Conservation (phyloP, 1,140 invertebrate species). For the Drosophila bocqueti region DNA sequence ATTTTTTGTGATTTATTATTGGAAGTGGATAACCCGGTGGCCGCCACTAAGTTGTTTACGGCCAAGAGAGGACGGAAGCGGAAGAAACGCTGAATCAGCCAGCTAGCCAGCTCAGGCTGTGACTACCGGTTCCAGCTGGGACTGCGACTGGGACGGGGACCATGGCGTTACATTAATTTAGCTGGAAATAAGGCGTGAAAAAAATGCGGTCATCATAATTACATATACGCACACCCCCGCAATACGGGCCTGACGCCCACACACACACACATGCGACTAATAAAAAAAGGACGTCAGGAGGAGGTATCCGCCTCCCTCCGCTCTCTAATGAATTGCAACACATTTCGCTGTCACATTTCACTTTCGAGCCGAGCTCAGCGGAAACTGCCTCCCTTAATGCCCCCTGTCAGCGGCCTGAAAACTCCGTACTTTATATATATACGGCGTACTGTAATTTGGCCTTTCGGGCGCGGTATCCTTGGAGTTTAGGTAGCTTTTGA, state of each 20-base stretch:
- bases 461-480: conserved; percentile 10
- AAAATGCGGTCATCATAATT: conserved; percentile 73
- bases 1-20: conserved; percentile 54
- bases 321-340: conserved; percentile 78
- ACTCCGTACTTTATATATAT: conserved; percentile 9
- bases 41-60: conserved; percentile 50
- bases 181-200: conserved; percentile 59
- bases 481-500: background rate
- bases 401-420: conserved; percentile 42
- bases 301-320: conserved; percentile 6
- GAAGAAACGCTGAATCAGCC: conserved; percentile 42
- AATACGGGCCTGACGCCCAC: background rate
- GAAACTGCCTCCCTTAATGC: conserved; percentile 51
- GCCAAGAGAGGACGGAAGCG: conserved; percentile 24
- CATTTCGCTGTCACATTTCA: conserved; percentile 65
- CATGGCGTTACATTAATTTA: conserved; percentile 46
- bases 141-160: background rate
- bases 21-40: conserved; percentile 45
- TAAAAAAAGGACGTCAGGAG: conserved; percentile 31
- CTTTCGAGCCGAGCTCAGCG: conserved; percentile 56
- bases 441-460: conserved; percentile 29
- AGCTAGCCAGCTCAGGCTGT: background rate
- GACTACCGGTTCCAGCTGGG: conserved; percentile 7
- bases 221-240: conserved; percentile 42
- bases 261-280: conserved; percentile 32